These are phyloP conservation scores for Yoshiicerus persimilis DNA, from an alignment of 1,140 invertebrate species.

Conservation along the genomic window DNA sequence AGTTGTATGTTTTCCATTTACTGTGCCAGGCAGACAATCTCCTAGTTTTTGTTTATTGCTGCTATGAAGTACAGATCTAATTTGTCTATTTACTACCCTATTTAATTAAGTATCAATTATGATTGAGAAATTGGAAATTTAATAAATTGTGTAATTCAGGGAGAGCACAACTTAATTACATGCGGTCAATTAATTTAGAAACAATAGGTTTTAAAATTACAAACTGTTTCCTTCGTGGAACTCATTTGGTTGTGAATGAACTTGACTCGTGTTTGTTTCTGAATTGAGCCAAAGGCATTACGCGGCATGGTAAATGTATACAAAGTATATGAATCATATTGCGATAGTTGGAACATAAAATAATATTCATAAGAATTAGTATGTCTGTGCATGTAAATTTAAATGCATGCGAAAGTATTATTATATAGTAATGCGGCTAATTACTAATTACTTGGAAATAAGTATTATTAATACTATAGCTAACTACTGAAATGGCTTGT, in stretches of 20 bases:
- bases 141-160: neutral
- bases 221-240: neutral
- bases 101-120: too few species aligned
- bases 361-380: neutral
- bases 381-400: neutral
- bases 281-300: neutral
- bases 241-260: neutral
- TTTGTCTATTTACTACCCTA: too few species aligned
- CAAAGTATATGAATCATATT: too few species aligned
- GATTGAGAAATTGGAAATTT: neutral
- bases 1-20: too few species aligned
- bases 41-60: too few species aligned
- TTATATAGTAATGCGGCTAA: neutral
- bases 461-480: too few species aligned
- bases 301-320: neutral
- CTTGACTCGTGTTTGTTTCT: neutral
- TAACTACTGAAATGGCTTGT: too few species aligned
- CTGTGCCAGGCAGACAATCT: too few species aligned
- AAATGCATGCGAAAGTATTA: too few species aligned
- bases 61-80: too few species aligned
- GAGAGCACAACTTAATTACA: neutral
- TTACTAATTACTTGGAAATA: too few species aligned
- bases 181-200: neutral
- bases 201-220: neutral
- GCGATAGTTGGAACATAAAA: too few species aligned